Conservation (phyloP, 2,113 vertebrate genomes). For the Crotalus helleri region DNA sequence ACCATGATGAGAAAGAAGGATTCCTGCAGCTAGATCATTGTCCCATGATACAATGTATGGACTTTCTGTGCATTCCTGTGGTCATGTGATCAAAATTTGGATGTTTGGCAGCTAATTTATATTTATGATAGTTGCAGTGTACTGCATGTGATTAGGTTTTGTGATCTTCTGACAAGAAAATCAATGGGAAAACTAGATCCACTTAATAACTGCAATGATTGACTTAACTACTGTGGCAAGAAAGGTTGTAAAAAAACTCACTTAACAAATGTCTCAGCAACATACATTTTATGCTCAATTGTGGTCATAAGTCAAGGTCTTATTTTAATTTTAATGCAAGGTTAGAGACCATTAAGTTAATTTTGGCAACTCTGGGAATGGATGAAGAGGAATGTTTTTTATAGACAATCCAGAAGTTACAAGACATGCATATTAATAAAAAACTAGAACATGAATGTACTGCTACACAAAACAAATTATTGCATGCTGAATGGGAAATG, state of each 20-base stretch:
- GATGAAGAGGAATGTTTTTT: background rate
- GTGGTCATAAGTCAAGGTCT: background rate
- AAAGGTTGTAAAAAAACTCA: background rate
- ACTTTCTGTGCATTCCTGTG: background rate
- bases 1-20: background rate
- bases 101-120: background rate
- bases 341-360: background rate
- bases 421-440: background rate
- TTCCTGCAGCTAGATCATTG: background rate
- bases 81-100: background rate
- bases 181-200: background rate
- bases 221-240: background rate
- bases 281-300: background rate
- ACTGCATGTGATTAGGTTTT: background rate
- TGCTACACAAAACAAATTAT: background rate
- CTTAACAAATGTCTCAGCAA: background rate
- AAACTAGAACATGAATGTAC: background rate
- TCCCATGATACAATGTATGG: background rate
- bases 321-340: background rate
- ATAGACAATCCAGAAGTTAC: background rate
- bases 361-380: background rate
- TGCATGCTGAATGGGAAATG: background rate
- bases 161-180: background rate
- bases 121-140: background rate
- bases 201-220: background rate